phyloP scores from a whole-genome alignment of 2,888 invertebrate genomes.

The Hesperia comma region DNA sequence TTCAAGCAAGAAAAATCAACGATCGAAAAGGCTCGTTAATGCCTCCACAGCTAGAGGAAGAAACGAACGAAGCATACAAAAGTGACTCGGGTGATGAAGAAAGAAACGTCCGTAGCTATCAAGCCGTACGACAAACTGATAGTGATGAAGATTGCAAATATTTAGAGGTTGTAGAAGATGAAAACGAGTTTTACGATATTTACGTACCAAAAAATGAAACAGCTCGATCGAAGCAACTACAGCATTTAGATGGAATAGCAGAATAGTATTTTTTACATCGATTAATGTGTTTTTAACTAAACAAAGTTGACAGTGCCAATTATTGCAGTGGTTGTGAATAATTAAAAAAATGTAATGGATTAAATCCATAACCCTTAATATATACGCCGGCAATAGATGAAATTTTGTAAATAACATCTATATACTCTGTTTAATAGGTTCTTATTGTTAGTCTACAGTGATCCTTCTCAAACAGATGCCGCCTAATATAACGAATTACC shows the following conservation, averaged over 20 bases:
- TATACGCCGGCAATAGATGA: background rate
- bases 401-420: background rate
- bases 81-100: slow-evolving; percentile 59
- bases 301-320: background rate
- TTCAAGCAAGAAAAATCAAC: slow-evolving; percentile 52
- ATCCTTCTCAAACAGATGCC: background rate
- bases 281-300: slow-evolving; percentile 10
- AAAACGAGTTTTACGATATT: slow-evolving; percentile 59
- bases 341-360: background rate
- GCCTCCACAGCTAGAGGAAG: slow-evolving; percentile 47
- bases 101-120: slow-evolving; percentile 51
- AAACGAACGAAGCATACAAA: slow-evolving; percentile 57
- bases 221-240: slow-evolving; percentile 22
- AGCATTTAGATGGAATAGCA: slow-evolving; percentile 18
- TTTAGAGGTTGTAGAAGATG: slow-evolving; percentile 76
- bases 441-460: background rate
- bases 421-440: background rate
- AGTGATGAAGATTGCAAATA: slow-evolving; percentile 72
- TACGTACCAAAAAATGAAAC: slow-evolving; percentile 30
- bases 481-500: background rate
- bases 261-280: slow-evolving; percentile 7
- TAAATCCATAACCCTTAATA: background rate
- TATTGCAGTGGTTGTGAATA: slow-evolving; percentile 3
- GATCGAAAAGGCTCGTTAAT: slow-evolving; percentile 59
- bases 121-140: slow-evolving; percentile 60